These are phyloP conservation scores for Megalops cyprinoides DNA, from an alignment of 2,797 vertebrate genomes.

Conservation along the genomic window DNA sequence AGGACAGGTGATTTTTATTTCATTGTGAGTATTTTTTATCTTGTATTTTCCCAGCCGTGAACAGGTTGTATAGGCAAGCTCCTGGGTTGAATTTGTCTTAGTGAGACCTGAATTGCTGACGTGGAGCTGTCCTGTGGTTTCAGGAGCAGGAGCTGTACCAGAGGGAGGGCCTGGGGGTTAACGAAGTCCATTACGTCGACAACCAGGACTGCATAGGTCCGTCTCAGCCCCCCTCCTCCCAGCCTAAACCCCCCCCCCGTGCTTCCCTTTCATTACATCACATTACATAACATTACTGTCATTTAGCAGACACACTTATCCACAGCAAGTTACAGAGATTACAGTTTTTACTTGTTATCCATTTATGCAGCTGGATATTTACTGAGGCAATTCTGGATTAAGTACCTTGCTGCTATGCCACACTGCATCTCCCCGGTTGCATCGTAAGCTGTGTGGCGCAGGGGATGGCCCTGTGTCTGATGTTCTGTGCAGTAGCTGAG, in stretches of 20 bases:
- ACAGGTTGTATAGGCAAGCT: not conserved
- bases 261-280: too few species aligned
- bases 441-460: not conserved
- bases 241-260: not conserved
- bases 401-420: too few species aligned
- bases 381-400: too few species aligned
- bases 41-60: not conserved
- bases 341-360: too few species aligned
- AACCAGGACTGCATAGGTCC: slow-evolving; percentile 98
- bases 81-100: not conserved
- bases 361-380: too few species aligned
- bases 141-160: slow-evolving; percentile 98
- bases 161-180: slow-evolving; percentile 91
- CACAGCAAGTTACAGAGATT: too few species aligned
- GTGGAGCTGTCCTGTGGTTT: slow-evolving; percentile 39
- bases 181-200: slow-evolving; percentile 97
- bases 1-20: not conserved
- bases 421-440: not conserved
- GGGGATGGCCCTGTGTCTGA: not conserved
- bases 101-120: slow-evolving; percentile 7
- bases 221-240: slow-evolving; percentile 30
- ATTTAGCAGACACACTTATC: too few species aligned
- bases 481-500: not conserved
- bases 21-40: not conserved
- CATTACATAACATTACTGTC: too few species aligned